A percentile compares a stretch with the other conserved stretches of the same genome.
These are phyloP conservation scores for Paramacrobiotus metropolitanus DNA, from an alignment of 1,140 invertebrate species.

Conservation along the genomic window DNA sequence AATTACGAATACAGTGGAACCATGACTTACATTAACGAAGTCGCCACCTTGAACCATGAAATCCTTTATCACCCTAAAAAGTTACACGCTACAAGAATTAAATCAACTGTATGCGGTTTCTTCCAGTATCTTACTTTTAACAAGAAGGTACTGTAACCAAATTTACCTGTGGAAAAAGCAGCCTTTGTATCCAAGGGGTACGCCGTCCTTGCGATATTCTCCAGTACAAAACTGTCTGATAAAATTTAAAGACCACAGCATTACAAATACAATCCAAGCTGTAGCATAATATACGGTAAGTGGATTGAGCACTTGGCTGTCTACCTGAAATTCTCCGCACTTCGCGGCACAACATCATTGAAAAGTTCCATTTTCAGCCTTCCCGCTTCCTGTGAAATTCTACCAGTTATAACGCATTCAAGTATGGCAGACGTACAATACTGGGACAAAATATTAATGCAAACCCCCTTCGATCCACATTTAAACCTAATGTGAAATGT, in stretches of 20 bases:
- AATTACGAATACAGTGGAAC: slow-evolving; percentile 17
- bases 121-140: too few relatives aligned
- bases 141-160: too few relatives aligned
- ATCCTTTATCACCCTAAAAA: slow-evolving; percentile 69
- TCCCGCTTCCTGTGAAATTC: slow-evolving; percentile 34
- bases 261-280: slow-evolving; percentile 5
- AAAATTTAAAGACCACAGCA: slow-evolving; percentile 10
- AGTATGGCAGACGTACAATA: too few relatives aligned
- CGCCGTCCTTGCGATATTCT: slow-evolving; percentile 58
- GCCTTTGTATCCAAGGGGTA: slow-evolving; percentile 89
- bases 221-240: slow-evolving; percentile 84
- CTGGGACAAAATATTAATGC: too few relatives aligned
- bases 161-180: slow-evolving; percentile 58
- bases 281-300: too few relatives aligned
- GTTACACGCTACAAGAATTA: too few relatives aligned
- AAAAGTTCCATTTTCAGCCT: slow-evolving; percentile 88
- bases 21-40: slow-evolving; percentile 63
- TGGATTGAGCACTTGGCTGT: too few relatives aligned
- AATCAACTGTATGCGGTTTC: too few relatives aligned
- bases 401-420: too few relatives aligned
- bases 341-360: slow-evolving; percentile 84
- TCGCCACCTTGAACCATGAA: slow-evolving; percentile 97
- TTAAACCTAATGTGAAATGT: too few relatives aligned
- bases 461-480: too few relatives aligned
- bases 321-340: slow-evolving; percentile 76